Evolutionary conservation across 30 jellyfish, hydroid and myxozoan genomes (phyloP), one percentile per base, ranked within the genome.

Genomic region (Clytia hemisphaerica): DNA sequence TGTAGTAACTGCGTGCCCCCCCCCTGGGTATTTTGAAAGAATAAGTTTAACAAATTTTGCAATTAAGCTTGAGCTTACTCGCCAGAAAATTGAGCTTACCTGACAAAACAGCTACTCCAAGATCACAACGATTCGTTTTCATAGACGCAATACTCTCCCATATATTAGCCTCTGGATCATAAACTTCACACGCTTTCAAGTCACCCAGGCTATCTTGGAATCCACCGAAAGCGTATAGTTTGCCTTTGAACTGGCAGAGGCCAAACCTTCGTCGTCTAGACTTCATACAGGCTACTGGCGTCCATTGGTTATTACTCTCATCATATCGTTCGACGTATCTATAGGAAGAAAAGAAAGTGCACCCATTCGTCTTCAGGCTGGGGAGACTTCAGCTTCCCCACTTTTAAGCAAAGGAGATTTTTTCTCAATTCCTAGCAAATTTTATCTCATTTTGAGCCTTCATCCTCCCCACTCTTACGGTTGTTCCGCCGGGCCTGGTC

Each of bases 221-320:
- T 26, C 97, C 97, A 51, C 97, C 97, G 24, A 88, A 90, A 24
- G 93, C 97, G 44, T 88, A 88, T 19, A 88, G 67, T 26, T 18
- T 25, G 2, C 82, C 80, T 28, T 74, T 50, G 37, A 54, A 38
- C 22, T 82, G 80, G 19, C 85, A 69, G 5, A 88, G 71, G 42
- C 94, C 83, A 67, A 88, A 88, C 18, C 92, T 69, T 70, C 97
- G 45, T n/a, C 97, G 80, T 46, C 97, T 27, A 46, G 73, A 35
- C 27, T 61, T 76, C 97, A 88, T 88, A n/a, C 65, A 63, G 24
- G 88, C 93, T 35, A 76, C 66, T 25, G 73, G 42, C 16, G 37
- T 59, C 97, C 97, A 88, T 10, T 67, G 71, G 28, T 80, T 88
- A 3, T 67, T 72, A 1, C 57, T 71, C 24, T 67, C 76, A 42